A percentile compares a stretch with the other conserved stretches of the same genome.
phyloP scores from a whole-genome alignment of 1,140 invertebrate genomes.

The Melitaea cinxia region DNA sequence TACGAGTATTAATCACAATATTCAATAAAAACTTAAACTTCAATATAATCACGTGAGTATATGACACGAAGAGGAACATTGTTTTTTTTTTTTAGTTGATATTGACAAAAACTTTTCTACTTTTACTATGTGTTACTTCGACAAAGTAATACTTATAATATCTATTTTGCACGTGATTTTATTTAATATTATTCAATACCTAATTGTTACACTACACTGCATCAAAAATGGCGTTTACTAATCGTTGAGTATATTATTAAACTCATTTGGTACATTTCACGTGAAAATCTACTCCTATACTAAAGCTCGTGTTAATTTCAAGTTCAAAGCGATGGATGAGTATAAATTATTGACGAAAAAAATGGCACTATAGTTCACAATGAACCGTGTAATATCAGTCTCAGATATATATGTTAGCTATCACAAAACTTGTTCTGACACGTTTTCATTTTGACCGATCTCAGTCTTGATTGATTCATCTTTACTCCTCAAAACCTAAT shows the following conservation, averaged over 20 bases:
- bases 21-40: no score
- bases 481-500: not conserved
- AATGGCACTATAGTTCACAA: not conserved
- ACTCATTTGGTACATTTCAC: not conserved
- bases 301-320: not conserved
- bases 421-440: not conserved
- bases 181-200: not conserved
- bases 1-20: no score
- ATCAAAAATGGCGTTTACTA: not conserved
- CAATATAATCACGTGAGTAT: no score
- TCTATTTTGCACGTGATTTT: no score
- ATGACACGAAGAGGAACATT: not conserved
- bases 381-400: not conserved
- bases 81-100: not conserved
- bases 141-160: no score
- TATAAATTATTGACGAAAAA: not conserved
- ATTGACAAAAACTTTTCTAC: not conserved
- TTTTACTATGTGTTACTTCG: no score
- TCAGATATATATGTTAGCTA: not conserved
- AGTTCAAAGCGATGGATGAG: not conserved
- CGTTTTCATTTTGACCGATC: not conserved
- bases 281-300: not conserved
- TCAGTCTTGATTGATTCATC: not conserved
- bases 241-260: not conserved
- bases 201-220: not conserved